Base-by-base conservation (phyloP, 2,797 vertebrate species). In the Harpagifer antarcticus region DNA sequence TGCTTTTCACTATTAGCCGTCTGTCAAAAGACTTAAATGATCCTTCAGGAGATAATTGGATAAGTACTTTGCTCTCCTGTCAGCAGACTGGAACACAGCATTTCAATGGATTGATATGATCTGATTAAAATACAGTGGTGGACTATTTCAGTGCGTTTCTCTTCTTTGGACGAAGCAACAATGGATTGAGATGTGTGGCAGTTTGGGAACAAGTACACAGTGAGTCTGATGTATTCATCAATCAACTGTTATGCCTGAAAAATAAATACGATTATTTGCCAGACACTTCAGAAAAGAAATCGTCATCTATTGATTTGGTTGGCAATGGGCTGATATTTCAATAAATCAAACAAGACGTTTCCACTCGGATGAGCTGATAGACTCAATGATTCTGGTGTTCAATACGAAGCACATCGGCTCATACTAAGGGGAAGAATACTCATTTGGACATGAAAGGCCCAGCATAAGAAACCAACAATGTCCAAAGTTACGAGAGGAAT, bases 41-140 rank as follows among this genome's bases (percentile, higher is more conserved):
- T 45, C 48, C 45, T 55, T 3, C 72, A 53, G 33, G 66, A 82
- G 48, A 82, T 88, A 87, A 88, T 84, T 79, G 72, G 57, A 70
- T 82, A 82, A 78, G 61, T 57, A 31, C 57, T 79, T 72, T 55
- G 16, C 59, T 69, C 31, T 76, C 23, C 49, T 68, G 59, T 79
- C 79, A 63, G 20, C 66, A n/a, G 43, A 53, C 31, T 67, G 52
- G 19, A 50, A 69, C n/a, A 54, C 65, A 42, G 6, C 0, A 53
- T 68, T 68, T 8, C 54, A 76, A 78, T 50, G 45, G 64, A 73
- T 27, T 73, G 68, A 79, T 81, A 59, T 67, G 62, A 82, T 78
- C 58, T 70, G 62, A 86, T 81, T 69, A 72, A 80, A 75, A 74
- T 47, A 45, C 49, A 65, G n/a, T 0, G 4, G 27, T 57, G 53